Evolutionary conservation across 2,888 invertebrate species (phyloP), one percentile per base, ranked within the genome.

Genomic region (Ecliptopera silaceata): DNA sequence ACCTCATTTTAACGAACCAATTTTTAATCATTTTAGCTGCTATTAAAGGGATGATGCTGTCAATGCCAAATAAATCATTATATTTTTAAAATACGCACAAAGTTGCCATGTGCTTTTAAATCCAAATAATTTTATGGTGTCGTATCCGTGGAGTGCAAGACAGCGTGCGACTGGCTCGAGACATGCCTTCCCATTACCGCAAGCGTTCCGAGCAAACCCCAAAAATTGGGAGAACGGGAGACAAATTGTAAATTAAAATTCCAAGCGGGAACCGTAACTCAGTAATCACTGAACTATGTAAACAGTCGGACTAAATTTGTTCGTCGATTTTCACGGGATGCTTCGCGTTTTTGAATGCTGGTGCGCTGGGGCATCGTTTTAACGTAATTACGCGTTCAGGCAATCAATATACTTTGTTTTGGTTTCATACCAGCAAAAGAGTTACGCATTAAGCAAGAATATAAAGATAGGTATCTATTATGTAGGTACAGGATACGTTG

Each of bases 181-280:
- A 75, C 74, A 82, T 82, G 75, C 76, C 80, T 83, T 83, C 80
- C 82, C 82, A 86, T 86, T 84, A 82, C 74, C 65, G 69, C 68
- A 69, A 67, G 76, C 80, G 77, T 84, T 84, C 79, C 82, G 60
- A 71, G 65, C 71, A 70, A 76, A 75, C 71, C 71, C 78, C 74
- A 72, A 80, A 83, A 80, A 82, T 81, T 79, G 75, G 75, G 73
- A 52, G 56, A 47, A 36, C 56, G 52, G 51, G 51, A 73, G 77
- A 82, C 82, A 84, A 85, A 84, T 84, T 80, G 77, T 77, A 72
- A 83, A 85, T 86, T 86, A 84, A 88, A 84, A 86, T 86, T 83
- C 84, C 82, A 66, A 66, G 66, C 66, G 64, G 66, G 72, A 68
- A 52, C 61, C 61, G 66, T 63, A 66, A 54, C 66, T 66, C 51